Evolutionary conservation across 2,797 vertebrate genomes (phyloP).

Genomic region (Gorsachius magnificus): DNA sequence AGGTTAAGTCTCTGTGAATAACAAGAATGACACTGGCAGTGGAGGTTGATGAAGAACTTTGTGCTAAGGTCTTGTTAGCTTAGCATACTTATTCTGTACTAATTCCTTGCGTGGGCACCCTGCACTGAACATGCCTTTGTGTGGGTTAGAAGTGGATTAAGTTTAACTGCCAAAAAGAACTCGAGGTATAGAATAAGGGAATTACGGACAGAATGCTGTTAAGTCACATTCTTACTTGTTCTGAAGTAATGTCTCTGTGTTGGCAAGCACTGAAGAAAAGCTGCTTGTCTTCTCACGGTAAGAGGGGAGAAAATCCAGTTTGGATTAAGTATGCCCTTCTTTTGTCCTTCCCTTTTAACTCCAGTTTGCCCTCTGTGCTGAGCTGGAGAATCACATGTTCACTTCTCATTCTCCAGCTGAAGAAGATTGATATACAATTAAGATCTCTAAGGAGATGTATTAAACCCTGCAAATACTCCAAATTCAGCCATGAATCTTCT

Average conservation of each 20-base stretch:
- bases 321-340: constrained; percentile 12
- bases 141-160: constrained; percentile 56
- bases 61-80: constrained; percentile 12
- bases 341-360: constrained; percentile 44
- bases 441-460: constrained; percentile 55
- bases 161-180: constrained; percentile 20
- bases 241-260: constrained; percentile 15
- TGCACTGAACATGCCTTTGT: constrained; percentile 35
- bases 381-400: constrained; percentile 31
- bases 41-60: constrained; percentile 27
- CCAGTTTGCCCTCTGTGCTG: constrained; percentile 53
- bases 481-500: constrained; percentile 41
- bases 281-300: background rate
- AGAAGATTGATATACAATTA: constrained; percentile 70
- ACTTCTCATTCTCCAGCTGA: constrained; percentile 24
- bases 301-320: constrained; percentile 20
- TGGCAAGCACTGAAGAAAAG: constrained; percentile 34
- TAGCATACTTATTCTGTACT: constrained; percentile 19
- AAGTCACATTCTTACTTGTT: constrained; percentile 46
- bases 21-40: background rate
- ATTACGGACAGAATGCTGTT: constrained; percentile 21
- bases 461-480: constrained; percentile 27
- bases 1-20: background rate
- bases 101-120: constrained; percentile 48
- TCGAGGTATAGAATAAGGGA: constrained; percentile 12